Conservation (phyloP, 2,888 invertebrate genomes). For the Coleophora flavipennella region DNA sequence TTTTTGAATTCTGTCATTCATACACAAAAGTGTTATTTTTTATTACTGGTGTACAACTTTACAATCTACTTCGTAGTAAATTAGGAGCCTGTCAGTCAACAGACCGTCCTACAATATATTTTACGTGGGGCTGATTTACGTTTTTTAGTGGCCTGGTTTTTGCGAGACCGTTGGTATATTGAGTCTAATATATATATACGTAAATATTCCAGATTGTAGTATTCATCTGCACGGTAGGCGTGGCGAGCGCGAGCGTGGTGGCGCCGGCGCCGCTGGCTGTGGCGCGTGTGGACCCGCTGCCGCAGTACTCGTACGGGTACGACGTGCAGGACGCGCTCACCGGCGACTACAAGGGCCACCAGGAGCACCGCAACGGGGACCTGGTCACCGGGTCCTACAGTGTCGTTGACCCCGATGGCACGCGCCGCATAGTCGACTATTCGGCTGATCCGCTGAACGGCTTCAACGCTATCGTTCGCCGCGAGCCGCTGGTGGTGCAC, state of each 20-base stretch:
- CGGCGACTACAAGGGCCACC: conserved; percentile 73
- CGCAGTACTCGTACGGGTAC: conserved; percentile 73
- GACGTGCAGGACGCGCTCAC: conserved; percentile 73
- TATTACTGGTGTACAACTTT: too few species aligned
- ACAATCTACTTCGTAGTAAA: too few species aligned
- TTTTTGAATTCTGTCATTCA: too few species aligned
- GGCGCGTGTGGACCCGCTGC: conserved; percentile 51
- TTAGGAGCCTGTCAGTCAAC: too few species aligned
- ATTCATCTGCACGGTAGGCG: conserved; percentile 56
- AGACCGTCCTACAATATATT: too few species aligned
- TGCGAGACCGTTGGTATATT: too few species aligned
- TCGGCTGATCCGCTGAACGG: conserved; percentile 69
- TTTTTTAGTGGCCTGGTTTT: too few species aligned
- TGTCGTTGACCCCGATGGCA: conserved; percentile 71
- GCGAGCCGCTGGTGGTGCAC: conserved; percentile 54
- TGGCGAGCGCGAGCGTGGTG: conserved; percentile 46
- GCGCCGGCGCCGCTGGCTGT: conserved; percentile 47
- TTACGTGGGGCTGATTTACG: too few species aligned
- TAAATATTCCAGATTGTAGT: conserved; percentile 55
- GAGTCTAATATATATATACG: too few species aligned
- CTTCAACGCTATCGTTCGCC: conserved; percentile 71
- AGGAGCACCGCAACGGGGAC: conserved; percentile 70
- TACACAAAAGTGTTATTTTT: too few species aligned
- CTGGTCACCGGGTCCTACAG: conserved; percentile 71
- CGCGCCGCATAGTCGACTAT: conserved; percentile 70